Evolutionary conservation across 2,888 invertebrate species (phyloP).

Genomic region (Ernsta delagoae): DNA sequence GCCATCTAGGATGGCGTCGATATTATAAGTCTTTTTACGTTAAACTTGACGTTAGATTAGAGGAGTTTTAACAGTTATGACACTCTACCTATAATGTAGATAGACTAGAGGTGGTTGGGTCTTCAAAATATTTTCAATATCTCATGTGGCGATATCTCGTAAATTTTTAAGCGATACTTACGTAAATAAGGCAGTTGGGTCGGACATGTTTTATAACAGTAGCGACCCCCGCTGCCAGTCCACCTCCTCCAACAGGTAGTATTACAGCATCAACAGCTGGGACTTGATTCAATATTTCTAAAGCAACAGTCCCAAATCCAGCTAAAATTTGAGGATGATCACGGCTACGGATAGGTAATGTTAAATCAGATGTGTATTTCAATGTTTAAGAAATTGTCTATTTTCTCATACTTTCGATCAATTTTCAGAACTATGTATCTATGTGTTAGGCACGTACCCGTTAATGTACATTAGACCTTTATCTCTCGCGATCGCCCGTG

Average conservation of each 20-base stretch:
- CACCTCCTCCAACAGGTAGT: constrained; percentile 96
- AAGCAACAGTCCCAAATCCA: constrained; percentile 95
- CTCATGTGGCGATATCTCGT: too few relatives aligned
- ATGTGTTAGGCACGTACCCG: constrained; percentile 69
- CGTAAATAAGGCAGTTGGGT: constrained; percentile 93
- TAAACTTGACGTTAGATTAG: too few relatives aligned
- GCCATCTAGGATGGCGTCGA: too few relatives aligned
- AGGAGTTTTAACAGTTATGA: too few relatives aligned
- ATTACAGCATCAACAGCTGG: constrained; percentile 93
- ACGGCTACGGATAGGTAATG: constrained; percentile 86
- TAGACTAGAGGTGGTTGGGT: too few relatives aligned
- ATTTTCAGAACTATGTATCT: neutral
- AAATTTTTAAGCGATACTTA: constrained; percentile 79
- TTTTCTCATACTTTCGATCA: neutral
- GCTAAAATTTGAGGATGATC: constrained; percentile 97
- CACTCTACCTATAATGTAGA: neutral
- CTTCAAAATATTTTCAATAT: too few relatives aligned
- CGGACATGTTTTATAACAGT: constrained; percentile 93
- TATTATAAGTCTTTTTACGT: too few relatives aligned
- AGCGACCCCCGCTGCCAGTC: constrained; percentile 94
- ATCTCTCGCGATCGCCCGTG: constrained; percentile 85
- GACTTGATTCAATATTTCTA: constrained; percentile 96
- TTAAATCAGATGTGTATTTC: too few relatives aligned
- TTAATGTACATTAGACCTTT: constrained; percentile 87
- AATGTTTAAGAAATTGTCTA: too few relatives aligned